phyloP scores from a whole-genome alignment of 1,140 invertebrate species.

The Colletes latitarsis region DNA sequence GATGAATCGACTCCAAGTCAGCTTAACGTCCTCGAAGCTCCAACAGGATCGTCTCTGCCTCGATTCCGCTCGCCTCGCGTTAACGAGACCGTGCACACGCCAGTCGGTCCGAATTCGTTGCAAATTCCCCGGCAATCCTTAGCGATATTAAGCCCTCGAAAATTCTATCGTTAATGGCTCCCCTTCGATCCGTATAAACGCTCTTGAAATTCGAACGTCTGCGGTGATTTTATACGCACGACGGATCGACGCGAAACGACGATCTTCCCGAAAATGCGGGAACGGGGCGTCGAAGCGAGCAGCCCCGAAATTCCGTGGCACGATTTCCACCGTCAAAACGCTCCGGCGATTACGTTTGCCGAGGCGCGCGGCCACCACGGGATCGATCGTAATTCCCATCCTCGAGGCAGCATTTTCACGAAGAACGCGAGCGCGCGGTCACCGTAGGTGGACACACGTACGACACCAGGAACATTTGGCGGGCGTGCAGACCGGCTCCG shows the following conservation, averaged over 20 bases:
- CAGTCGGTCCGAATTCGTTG: too few relatives aligned
- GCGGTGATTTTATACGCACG: not conserved
- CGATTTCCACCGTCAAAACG: slow-evolving; percentile 29
- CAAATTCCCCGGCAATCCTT: not conserved
- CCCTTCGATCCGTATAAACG: not conserved
- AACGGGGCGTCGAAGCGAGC: not conserved
- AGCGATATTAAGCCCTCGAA: not conserved
- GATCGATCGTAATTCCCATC: slow-evolving; percentile 31
- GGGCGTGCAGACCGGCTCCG: not conserved
- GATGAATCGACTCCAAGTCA: too few relatives aligned
- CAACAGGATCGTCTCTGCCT: too few relatives aligned
- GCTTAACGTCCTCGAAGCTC: too few relatives aligned
- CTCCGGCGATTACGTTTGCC: slow-evolving; percentile 25
- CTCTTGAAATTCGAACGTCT: not conserved
- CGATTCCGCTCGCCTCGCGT: too few relatives aligned
- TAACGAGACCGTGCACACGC: too few relatives aligned
- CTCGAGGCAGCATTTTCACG: slow-evolving; percentile 3
- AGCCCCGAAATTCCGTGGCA: slow-evolving; percentile 24
- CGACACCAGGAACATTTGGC: slow-evolving; percentile 19
- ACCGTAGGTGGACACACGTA: slow-evolving; percentile 29
- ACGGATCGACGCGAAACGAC: not conserved
- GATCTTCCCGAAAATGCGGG: slow-evolving; percentile 21
- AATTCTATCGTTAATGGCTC: not conserved
- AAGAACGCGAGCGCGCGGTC: not conserved
- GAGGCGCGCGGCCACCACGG: not conserved